Evolutionary conservation across 1,140 invertebrate genomes (phyloP), one percentile per base, ranked within the genome.

Genomic region (Tetraneura akinire): DNA sequence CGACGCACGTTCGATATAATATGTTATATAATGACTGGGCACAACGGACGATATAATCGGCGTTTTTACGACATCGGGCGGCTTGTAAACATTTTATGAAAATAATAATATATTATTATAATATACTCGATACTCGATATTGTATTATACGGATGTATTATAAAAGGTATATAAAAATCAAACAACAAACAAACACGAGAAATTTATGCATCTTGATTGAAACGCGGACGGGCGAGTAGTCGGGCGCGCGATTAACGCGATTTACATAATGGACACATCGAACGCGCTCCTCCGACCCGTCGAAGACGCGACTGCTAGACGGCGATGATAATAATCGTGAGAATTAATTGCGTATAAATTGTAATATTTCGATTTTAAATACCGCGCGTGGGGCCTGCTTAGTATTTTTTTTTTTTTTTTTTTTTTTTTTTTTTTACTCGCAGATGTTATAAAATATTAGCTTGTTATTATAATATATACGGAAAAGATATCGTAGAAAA

Each of bases 301-400:
- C 37, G 21, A 57, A 14, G 47, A 70, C 45, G 45, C 64, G 66
- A 51, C 68, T 37, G 32, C 68, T n/a, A n/a, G 26, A 29, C 68
- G 45, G 16, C 23, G 68, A 71, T 71, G n/a, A 71, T 51, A 71
- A 71, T 51, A 71, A 71, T 71, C 68, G 68, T 71, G 68, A 71
- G 68, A 71, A 71, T 71, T 71, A 49, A 71, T 71, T 49, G 68
- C 29, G 68, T 51, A 71, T 71, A 71, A 71, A 71, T 71, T 51
- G 68, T 71, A 71, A 51, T n/a, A n/a, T 71, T 71, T 71, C 68
- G 47, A 71, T 71, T 71, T 71, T 71, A 71, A n/a, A 71, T 71
- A 51, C 8, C 32, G 68, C 23, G 68, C 29, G 47, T 23, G 68
- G 45, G 45, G 45, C 23, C 68, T n/a, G n/a, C n/a, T 49, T 71